Conservation (phyloP, 2,888 invertebrate genomes). For the Ernsta delagoae region DNA sequence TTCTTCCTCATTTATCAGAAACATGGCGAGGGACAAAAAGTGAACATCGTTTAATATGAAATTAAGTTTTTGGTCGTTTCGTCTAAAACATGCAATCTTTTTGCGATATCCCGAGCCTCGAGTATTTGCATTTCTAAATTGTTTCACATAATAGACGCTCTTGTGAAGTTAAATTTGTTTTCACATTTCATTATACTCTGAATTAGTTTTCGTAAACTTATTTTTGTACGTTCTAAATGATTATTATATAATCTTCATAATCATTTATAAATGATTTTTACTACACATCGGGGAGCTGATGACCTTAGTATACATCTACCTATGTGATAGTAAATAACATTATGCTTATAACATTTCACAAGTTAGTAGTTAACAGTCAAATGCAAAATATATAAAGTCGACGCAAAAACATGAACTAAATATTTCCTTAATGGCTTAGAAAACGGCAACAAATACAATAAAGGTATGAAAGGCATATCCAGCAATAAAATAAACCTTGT, state of each 20-base stretch:
- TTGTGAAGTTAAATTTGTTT: slow-evolving; percentile 12
- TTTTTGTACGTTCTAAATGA: not conserved
- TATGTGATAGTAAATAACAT: too few species aligned
- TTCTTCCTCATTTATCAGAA: slow-evolving; percentile 6
- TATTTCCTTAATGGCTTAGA: not conserved
- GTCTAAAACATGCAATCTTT: slow-evolving; percentile 18
- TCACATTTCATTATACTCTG: not conserved
- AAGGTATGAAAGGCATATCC: not conserved
- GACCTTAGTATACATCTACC: too few species aligned
- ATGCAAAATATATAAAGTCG: too few species aligned
- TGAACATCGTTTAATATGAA: slow-evolving; percentile 26
- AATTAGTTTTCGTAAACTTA: not conserved
- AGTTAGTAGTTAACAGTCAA: too few species aligned
- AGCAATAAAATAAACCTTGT: not conserved
- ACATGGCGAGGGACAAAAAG: slow-evolving; percentile 16
- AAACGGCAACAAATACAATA: slow-evolving; percentile 3
- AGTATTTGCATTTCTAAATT: slow-evolving; percentile 35
- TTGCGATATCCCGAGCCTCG: slow-evolving; percentile 17
- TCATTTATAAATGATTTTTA: too few species aligned
- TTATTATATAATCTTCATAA: too few species aligned
- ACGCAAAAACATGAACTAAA: too few species aligned
- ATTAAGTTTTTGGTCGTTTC: slow-evolving; percentile 33
- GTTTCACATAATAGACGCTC: slow-evolving; percentile 23
- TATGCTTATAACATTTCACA: too few species aligned
- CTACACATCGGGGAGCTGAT: too few species aligned